Conservation (phyloP, 2,888 invertebrate genomes). For the Nomada fabriciana region DNA sequence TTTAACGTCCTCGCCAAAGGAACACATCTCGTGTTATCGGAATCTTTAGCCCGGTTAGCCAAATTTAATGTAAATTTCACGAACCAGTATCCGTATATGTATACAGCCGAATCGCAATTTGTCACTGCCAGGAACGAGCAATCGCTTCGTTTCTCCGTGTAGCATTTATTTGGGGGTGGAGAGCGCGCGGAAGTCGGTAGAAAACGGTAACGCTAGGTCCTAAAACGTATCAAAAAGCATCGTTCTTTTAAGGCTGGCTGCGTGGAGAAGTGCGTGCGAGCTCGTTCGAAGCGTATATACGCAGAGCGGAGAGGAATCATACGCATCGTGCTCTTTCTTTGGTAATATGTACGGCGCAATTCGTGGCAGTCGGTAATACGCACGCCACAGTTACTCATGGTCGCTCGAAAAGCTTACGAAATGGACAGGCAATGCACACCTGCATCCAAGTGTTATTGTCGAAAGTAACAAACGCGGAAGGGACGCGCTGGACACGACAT, state of each 20-base stretch:
- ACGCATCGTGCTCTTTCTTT: conserved; percentile 55
- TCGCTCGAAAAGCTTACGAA: conserved; percentile 18
- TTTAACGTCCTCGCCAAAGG: not conserved
- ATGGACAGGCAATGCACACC: conserved; percentile 1
- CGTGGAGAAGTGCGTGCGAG: conserved; percentile 46
- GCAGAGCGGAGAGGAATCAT: conserved; percentile 39
- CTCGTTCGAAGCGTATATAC: conserved; percentile 36
- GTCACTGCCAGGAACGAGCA: conserved; percentile 19
- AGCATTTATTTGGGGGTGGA: not conserved
- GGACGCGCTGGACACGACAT: not conserved
- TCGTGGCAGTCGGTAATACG: conserved; percentile 22
- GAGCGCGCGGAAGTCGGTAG: conserved; percentile 41
- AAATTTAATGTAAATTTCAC: not conserved
- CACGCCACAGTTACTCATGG: conserved; percentile 31
- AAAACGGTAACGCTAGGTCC: conserved; percentile 55
- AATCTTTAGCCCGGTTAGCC: not conserved
- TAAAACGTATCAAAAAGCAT: conserved; percentile 64
- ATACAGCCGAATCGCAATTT: not conserved
- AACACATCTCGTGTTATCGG: not conserved
- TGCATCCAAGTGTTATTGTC: conserved; percentile 55
- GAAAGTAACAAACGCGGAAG: conserved; percentile 55
- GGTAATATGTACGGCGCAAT: conserved; percentile 58
- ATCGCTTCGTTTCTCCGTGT: not conserved
- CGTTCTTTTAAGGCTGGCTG: conserved; percentile 59
- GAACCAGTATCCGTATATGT: too few species aligned